Evolutionary conservation across 2,113 vertebrate genomes (phyloP).

Genomic region (Phyllostomus discolor): DNA sequence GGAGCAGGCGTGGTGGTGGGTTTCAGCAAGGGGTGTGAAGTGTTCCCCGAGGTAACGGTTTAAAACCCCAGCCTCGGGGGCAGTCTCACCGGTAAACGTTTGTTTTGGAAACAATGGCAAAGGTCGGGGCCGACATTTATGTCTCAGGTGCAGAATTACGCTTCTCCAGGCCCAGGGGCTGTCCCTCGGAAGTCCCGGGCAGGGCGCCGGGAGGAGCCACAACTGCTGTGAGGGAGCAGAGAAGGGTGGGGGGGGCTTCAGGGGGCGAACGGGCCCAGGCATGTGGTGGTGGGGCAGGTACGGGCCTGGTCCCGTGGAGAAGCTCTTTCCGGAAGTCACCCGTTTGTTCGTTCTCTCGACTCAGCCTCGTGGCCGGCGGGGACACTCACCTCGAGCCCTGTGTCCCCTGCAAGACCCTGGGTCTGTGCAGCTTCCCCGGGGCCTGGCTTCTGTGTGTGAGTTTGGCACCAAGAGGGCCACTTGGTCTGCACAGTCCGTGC

Average conservation of each 20-base stretch:
- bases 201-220: not conserved
- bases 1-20: not conserved
- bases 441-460: not conserved
- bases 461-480: not conserved
- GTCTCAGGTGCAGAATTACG: not conserved
- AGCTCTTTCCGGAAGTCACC: not conserved
- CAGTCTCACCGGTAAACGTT: not conserved
- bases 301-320: not conserved
- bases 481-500: not conserved
- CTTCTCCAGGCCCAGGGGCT: not conserved
- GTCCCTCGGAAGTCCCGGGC: not conserved
- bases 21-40: not conserved
- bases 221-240: not conserved
- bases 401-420: rapidly evolving
- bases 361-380: rapidly evolving
- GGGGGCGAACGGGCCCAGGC: too few species aligned
- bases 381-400: not conserved
- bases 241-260: rapidly evolving
- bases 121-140: not conserved
- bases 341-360: rapidly evolving
- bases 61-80: rapidly evolving
- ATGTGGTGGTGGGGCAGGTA: rapidly evolving
- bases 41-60: not conserved
- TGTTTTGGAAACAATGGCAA: not conserved
- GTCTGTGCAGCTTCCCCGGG: not conserved